Percentiles rank a stretch among this genome's conserved stretches.
phyloP scores from a whole-genome alignment of 2,797 vertebrate species.

The Spinibarbus caldwelli region DNA sequence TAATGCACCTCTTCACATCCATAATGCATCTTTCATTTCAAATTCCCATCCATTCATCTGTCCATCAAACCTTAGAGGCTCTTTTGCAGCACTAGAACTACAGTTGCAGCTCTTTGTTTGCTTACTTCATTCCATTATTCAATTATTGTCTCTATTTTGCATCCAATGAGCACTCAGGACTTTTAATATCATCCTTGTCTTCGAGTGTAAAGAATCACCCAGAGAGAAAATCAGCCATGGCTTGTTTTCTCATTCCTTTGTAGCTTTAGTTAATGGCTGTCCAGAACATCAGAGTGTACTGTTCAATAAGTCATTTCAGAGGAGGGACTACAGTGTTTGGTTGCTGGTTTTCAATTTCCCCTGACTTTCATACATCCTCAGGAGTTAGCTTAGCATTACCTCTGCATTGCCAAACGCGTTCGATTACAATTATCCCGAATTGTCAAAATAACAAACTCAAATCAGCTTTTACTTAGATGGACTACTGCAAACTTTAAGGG shows the following conservation, averaged over 20 bases:
- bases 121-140: background rate
- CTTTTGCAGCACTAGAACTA: background rate
- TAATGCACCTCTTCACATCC: conserved; percentile 16
- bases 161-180: background rate
- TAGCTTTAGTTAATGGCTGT: conserved; percentile 24
- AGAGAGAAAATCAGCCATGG: conserved; percentile 18
- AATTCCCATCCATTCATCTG: background rate
- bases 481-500: background rate
- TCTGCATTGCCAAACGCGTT: conserved; percentile 35
- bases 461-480: background rate
- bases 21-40: conserved; percentile 2
- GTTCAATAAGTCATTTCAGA: conserved; percentile 44
- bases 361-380: conserved; percentile 18
- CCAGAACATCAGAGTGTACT: conserved; percentile 30
- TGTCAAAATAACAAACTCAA: conserved; percentile 40
- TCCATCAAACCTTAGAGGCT: background rate
- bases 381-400: conserved; percentile 31
- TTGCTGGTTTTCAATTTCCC: conserved; percentile 48
- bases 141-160: background rate
- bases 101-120: conserved; percentile 1
- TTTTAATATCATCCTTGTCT: conserved; percentile 1
- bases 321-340: conserved; percentile 36
- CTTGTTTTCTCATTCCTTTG: background rate
- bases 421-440: conserved; percentile 34
- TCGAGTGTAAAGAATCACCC: background rate